A percentile compares a stretch with the other conserved stretches of the same genome.
Conservation (phyloP, 2,888 invertebrate species). For the Amiota mariae region DNA sequence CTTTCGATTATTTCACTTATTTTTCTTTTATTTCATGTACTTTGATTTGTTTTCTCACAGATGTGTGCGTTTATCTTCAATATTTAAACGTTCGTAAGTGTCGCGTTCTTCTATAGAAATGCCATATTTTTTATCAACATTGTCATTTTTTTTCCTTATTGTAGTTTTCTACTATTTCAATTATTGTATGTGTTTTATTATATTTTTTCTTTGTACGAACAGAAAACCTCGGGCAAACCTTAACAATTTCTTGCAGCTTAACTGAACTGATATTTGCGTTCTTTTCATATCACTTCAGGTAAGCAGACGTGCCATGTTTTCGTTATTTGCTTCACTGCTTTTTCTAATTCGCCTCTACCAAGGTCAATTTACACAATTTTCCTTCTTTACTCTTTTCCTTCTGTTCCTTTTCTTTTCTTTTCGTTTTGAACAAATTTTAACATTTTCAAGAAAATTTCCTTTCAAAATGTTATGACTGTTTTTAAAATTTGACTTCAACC, state of each 20-base stretch:
- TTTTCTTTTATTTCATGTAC: slow-evolving; percentile 42
- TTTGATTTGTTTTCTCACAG: slow-evolving; percentile 56
- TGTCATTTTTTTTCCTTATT: slow-evolving; percentile 37
- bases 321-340: background rate
- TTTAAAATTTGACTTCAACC: slow-evolving; percentile 22
- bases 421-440: slow-evolving; percentile 60
- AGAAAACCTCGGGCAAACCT: slow-evolving; percentile 9
- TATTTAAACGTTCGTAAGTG: background rate
- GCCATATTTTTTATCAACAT: slow-evolving; percentile 18
- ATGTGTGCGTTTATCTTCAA: slow-evolving; percentile 8
- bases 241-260: slow-evolving; percentile 3
- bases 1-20: slow-evolving; percentile 31
- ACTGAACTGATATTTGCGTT: slow-evolving; percentile 33
- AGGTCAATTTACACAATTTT: background rate
- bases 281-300: slow-evolving; percentile 29
- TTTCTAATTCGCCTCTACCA: background rate
- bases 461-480: slow-evolving; percentile 36
- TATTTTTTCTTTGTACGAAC: background rate
- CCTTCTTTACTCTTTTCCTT: slow-evolving; percentile 49
- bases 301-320: slow-evolving; percentile 5
- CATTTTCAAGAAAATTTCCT: slow-evolving; percentile 50
- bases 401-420: too few species aligned
- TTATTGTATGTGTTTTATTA: slow-evolving; percentile 48
- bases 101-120: slow-evolving; percentile 36
- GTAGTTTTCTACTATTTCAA: slow-evolving; percentile 52